Conservation (phyloP, 1,140 invertebrate species). For the Arion vulgaris region DNA sequence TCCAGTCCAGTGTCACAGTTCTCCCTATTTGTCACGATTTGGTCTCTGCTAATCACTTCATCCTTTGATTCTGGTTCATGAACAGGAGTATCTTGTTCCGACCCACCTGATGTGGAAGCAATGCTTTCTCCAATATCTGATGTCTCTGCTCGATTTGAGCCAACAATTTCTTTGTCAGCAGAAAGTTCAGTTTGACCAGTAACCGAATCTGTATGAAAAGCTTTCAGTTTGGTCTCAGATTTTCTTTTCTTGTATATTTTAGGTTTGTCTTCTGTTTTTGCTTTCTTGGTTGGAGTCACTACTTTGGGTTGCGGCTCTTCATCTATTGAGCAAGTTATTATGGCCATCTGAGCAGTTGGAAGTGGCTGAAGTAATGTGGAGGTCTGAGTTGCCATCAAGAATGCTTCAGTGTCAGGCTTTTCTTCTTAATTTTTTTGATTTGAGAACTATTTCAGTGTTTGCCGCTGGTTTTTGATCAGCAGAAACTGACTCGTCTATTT, state of each 20-base stretch:
- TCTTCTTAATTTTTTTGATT: constrained; percentile 30
- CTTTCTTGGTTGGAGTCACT: constrained; percentile 45
- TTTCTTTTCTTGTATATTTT: constrained; percentile 28
- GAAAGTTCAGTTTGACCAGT: not conserved
- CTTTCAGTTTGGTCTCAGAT: not conserved
- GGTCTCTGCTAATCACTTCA: constrained; percentile 6
- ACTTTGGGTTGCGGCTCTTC: not conserved
- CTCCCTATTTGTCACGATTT: constrained; percentile 18
- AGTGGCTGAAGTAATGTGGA: constrained; percentile 20
- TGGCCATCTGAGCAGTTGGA: not conserved
- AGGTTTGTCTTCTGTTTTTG: constrained; percentile 39
- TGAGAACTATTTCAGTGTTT: constrained; percentile 1
- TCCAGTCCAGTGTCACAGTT: constrained; percentile 34
- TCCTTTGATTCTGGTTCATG: constrained; percentile 27
- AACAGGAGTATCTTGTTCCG: constrained; percentile 31
- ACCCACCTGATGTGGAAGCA: constrained; percentile 37
- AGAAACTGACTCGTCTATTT: not conserved
- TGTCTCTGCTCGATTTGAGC: constrained; percentile 31
- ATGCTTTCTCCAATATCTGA: constrained; percentile 37
- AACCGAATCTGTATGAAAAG: not conserved
- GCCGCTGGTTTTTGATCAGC: not conserved
- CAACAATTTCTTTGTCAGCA: not conserved
- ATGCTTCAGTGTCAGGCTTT: not conserved
- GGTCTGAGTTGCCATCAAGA: too few species aligned
- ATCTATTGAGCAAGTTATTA: not conserved